Conservation (phyloP, 2,113 vertebrate species). For the Irena cyanogastra region DNA sequence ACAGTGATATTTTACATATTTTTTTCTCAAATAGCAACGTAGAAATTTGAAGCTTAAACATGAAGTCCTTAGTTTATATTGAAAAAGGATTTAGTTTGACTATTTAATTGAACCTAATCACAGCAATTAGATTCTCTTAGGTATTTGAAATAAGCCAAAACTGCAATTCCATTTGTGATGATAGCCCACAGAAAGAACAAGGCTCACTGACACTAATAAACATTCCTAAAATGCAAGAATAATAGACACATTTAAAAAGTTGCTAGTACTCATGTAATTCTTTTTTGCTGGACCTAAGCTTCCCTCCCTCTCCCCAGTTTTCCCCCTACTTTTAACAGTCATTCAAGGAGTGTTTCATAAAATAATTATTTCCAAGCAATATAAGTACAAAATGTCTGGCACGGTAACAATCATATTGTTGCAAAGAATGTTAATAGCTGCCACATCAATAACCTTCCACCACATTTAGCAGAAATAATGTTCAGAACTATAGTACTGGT, state of each 20-base stretch:
- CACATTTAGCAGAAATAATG: not conserved
- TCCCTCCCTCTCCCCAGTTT: not conserved
- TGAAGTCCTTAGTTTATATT: not conserved
- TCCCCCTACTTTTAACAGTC: not conserved
- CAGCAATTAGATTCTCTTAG: not conserved
- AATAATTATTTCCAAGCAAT: not conserved
- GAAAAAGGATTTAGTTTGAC: not conserved
- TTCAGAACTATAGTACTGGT: not conserved
- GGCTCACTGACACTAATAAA: too few relatives aligned
- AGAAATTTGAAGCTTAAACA: not conserved
- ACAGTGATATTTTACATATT: not conserved
- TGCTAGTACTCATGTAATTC: not conserved
- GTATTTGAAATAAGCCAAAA: not conserved
- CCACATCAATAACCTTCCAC: not conserved
- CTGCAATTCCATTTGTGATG: not conserved
- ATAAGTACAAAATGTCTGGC: not conserved
- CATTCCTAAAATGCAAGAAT: not conserved
- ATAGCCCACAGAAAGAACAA: not conserved
- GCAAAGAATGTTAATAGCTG: not conserved
- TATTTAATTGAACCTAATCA: not conserved
- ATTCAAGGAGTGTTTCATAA: not conserved
- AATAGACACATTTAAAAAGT: not conserved
- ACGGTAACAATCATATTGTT: not conserved
- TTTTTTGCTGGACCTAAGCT: not conserved
- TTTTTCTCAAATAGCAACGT: not conserved